Conservation (phyloP, 2,888 invertebrate genomes). For the Rhingia rostrata region DNA sequence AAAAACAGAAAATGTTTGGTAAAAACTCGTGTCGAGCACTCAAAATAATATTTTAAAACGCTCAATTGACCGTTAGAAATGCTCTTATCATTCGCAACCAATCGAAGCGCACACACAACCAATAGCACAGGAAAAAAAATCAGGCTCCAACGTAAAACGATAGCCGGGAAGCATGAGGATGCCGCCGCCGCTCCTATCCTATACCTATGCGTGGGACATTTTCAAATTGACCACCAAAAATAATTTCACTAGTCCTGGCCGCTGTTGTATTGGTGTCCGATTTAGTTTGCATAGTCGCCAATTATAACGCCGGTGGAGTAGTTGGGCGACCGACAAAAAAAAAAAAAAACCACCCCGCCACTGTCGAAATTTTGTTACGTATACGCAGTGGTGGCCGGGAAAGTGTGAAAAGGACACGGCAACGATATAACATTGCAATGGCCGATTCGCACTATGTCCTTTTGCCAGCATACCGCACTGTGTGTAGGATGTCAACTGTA, state of each 20-base stretch:
- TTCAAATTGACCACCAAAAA: slow-evolving; percentile 58
- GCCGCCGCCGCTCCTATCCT: not conserved
- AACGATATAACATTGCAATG: slow-evolving; percentile 50
- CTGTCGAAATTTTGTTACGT: slow-evolving; percentile 43
- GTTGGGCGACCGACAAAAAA: slow-evolving; percentile 2
- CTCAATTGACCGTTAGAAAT: slow-evolving; percentile 68
- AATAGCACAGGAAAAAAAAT: not conserved
- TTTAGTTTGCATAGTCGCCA: slow-evolving; percentile 60
- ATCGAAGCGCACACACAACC: slow-evolving; percentile 16
- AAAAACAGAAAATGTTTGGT: not conserved
- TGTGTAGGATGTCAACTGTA: slow-evolving; percentile 28
- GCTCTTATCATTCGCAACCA: slow-evolving; percentile 53
- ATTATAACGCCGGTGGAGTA: slow-evolving; percentile 25
- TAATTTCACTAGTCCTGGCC: slow-evolving; percentile 37
- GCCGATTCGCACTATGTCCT: slow-evolving; percentile 62
- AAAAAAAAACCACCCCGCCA: not conserved
- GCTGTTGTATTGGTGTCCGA: slow-evolving; percentile 31
- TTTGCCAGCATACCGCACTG: slow-evolving; percentile 19
- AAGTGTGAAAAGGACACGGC: not conserved
- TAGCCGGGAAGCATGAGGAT: not conserved
- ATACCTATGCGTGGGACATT: slow-evolving; percentile 26
- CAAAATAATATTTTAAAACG: slow-evolving; percentile 55
- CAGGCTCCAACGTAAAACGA: not conserved
- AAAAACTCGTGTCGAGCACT: not conserved
- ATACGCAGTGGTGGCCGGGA: slow-evolving; percentile 41